phyloP scores from a whole-genome alignment of 2,113 vertebrate species.

The Porphyrio hochstetteri region DNA sequence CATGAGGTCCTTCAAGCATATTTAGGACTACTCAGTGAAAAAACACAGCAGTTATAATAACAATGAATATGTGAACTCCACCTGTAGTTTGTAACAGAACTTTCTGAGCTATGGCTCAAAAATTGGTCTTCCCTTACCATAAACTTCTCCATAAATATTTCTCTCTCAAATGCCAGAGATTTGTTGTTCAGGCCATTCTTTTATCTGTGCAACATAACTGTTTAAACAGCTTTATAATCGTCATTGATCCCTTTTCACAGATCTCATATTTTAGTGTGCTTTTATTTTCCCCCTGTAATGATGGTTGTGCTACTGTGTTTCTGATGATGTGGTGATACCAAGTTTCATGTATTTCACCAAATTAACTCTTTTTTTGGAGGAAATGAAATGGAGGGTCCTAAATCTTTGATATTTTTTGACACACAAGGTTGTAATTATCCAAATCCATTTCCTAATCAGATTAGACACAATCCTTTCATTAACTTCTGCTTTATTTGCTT shows the following conservation, averaged over 20 bases:
- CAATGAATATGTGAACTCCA: background rate
- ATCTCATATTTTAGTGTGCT: background rate
- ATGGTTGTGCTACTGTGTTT: background rate
- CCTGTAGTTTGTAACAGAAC: background rate
- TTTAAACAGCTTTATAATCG: background rate
- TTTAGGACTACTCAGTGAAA: background rate
- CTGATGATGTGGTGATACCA: background rate
- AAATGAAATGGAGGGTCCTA: background rate
- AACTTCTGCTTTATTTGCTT: background rate
- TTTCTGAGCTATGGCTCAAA: background rate
- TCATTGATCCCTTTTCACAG: background rate
- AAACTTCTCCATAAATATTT: background rate
- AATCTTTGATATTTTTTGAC: background rate
- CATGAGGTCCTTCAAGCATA: background rate
- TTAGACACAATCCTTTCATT: background rate
- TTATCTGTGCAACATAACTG: background rate
- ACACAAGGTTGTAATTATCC: background rate
- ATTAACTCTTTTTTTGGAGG: background rate
- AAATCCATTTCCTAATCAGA: background rate
- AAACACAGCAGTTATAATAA: background rate
- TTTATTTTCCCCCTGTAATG: background rate
- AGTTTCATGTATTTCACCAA: background rate
- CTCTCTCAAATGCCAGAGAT: background rate
- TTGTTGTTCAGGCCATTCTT: background rate
- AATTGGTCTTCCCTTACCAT: background rate